Percentiles rank a stretch among this genome's conserved stretches.
These are phyloP conservation scores for Phengaris alcon DNA, from an alignment of 2,888 invertebrate species.

Conservation along the genomic window DNA sequence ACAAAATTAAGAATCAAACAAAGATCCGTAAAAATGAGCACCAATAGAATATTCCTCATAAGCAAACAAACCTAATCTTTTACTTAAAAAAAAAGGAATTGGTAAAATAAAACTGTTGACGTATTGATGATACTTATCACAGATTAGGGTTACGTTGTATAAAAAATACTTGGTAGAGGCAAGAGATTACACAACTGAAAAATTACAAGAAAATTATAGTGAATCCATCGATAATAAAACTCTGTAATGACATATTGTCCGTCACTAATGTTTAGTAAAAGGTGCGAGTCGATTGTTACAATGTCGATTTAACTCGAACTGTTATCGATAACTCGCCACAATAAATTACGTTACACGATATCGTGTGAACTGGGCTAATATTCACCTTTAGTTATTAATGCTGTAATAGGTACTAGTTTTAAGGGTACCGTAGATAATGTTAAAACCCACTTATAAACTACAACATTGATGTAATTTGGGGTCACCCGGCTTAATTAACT, in stretches of 20 bases:
- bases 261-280: slow-evolving; percentile 48
- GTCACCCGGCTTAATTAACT: too few species aligned
- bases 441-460: neutral
- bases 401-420: neutral
- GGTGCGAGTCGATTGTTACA: slow-evolving; percentile 63
- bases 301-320: slow-evolving; percentile 54
- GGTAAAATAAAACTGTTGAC: too few species aligned
- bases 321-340: slow-evolving; percentile 66
- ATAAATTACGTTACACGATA: slow-evolving; percentile 57
- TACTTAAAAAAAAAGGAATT: too few species aligned
- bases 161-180: neutral
- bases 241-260: slow-evolving; percentile 62
- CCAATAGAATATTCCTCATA: too few species aligned
- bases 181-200: slow-evolving; percentile 11
- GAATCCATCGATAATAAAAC: slow-evolving; percentile 33
- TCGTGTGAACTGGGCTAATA: slow-evolving; percentile 52
- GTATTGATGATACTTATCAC: neutral
- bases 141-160: neutral
- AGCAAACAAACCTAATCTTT: too few species aligned
- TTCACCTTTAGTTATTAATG: slow-evolving; percentile 41
- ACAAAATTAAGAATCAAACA: too few species aligned
- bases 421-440: neutral
- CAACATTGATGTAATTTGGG: too few species aligned
- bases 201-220: slow-evolving; percentile 28
- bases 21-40: too few species aligned